Base-by-base conservation (phyloP, 2,113 vertebrate species). In the Astatotilapia flaviijosephi region DNA sequence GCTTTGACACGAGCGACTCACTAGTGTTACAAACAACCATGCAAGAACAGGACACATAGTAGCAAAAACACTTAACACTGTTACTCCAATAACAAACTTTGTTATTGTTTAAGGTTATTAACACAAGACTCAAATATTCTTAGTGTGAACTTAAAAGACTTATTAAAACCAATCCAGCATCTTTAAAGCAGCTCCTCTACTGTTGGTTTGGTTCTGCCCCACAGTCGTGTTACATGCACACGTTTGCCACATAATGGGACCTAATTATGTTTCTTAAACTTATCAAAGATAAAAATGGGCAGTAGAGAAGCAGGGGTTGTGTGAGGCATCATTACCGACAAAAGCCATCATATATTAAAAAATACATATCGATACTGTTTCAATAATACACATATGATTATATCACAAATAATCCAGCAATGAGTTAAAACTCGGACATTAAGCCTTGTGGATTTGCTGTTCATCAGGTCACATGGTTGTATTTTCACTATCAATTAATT, bases 401-500 rank as follows among this genome's bases (percentile, higher is more conserved):
- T 70, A 45, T 26, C 65, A 70, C 37, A 70, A 70, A 45, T 42
- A 70, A 70, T 26, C 37, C 65, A 70, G 65, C 37, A 70, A 42
- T 23, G 37, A 70, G 37, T 42, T 70, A 23, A 23, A 73, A 73
- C 13, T 15, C 13, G 1, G 37, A 73, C n/a, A 42, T 45, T 15
- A 45, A 15, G 65, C 37, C 12, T 73, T 73, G 0, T 26, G 13
- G 13, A 45, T 2, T 42, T 70, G n/a, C 37, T 42, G 65, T 70
- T 70, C 13, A 42, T 23, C 65, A 17, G 68, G 68, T 45, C 65
- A 73, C 62, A 4, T 2, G 37, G 65, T 73, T 70, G 65, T 0
- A 14, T 42, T 70, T 70, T 70, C 21, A 73, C 2, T 15, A 73
- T 45, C 21, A 45, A 73, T 73, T 70, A 45, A 45, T 45, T 75